phyloP scores from a whole-genome alignment of 2,113 vertebrate genomes.

The Phaethornis superciliosus region DNA sequence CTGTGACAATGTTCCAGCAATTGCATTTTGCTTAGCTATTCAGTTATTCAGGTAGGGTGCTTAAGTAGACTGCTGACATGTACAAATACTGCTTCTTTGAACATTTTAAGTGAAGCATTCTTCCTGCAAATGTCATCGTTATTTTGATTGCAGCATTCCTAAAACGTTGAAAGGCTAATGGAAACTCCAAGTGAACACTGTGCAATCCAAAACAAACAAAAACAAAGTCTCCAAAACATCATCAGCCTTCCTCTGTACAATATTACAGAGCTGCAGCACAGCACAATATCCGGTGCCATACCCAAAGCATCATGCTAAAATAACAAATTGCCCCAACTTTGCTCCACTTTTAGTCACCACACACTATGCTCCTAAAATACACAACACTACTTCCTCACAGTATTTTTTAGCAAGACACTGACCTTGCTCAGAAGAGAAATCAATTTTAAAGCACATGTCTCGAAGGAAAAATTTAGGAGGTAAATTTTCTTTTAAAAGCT shows the following conservation, averaged over 20 bases:
- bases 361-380: constrained; percentile 7
- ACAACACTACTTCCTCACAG: constrained; percentile 7
- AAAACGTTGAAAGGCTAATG: constrained; percentile 34
- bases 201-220: constrained; percentile 39
- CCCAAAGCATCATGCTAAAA: constrained; percentile 22
- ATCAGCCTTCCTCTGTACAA: background rate
- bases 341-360: constrained; percentile 25
- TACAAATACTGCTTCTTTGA: constrained; percentile 47
- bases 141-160: constrained; percentile 41
- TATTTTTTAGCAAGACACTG: constrained; percentile 10
- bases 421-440: constrained; percentile 6
- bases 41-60: constrained; percentile 61
- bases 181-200: constrained; percentile 42
- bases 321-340: constrained; percentile 49
- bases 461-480: background rate
- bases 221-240: constrained; percentile 25
- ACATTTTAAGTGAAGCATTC: constrained; percentile 50
- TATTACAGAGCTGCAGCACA: background rate
- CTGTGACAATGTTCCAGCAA: constrained; percentile 37
- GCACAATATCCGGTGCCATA: constrained; percentile 12
- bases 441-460: constrained; percentile 36
- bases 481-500: constrained; percentile 30
- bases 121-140: constrained; percentile 46
- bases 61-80: constrained; percentile 51
- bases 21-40: constrained; percentile 68